Evolutionary conservation across 2,888 invertebrate species (phyloP).

Genomic region (Drosophila quasianomalipes): DNA sequence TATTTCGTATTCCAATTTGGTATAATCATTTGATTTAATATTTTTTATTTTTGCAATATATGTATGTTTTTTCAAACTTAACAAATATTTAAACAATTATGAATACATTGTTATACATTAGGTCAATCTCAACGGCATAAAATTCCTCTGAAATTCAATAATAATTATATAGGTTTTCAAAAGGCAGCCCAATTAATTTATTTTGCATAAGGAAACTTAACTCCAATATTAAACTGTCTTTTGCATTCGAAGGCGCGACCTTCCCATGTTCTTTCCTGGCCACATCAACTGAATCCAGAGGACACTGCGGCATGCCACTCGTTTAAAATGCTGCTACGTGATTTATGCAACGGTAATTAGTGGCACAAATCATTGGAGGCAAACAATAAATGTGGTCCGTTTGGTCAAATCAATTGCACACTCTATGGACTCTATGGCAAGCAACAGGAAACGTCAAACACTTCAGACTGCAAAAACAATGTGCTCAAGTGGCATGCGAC

Average conservation of each 20-base stretch:
- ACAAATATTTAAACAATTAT: not conserved
- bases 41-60: too few species aligned
- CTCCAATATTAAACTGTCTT: too few species aligned
- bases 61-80: too few species aligned
- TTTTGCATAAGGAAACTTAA: not conserved
- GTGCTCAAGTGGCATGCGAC: conserved; percentile 43
- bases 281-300: not conserved
- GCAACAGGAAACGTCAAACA: conserved; percentile 72
- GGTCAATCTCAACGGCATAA: not conserved
- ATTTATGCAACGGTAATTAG: conserved; percentile 64
- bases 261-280: not conserved
- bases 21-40: too few species aligned
- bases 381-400: conserved; percentile 40
- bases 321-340: conserved; percentile 45
- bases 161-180: not conserved
- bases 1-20: too few species aligned
- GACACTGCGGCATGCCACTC: conserved; percentile 17
- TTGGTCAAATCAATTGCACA: conserved; percentile 45
- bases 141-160: not conserved
- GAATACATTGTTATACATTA: not conserved
- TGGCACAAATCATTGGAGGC: conserved; percentile 29
- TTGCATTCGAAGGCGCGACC: not conserved
- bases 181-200: not conserved
- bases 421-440: conserved; percentile 1
- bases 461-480: conserved; percentile 62